Percentiles rank a stretch among this genome's conserved stretches.
phyloP scores from a whole-genome alignment of 2,113 vertebrate genomes.

The Kryptolebias marmoratus region DNA sequence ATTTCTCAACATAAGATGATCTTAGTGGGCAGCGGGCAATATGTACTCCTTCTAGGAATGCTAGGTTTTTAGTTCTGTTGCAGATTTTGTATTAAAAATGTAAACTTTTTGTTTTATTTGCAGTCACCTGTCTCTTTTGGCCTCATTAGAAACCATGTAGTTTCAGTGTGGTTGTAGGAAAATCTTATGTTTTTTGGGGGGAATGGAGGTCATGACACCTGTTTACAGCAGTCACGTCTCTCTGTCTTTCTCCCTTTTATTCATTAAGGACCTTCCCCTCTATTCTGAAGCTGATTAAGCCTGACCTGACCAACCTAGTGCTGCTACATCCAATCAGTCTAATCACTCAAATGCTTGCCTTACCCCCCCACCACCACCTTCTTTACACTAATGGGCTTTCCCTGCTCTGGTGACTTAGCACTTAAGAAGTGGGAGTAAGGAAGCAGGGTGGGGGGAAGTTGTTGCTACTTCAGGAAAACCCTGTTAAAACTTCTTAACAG shows the following conservation, averaged over 20 bases:
- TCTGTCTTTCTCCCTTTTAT: constrained; percentile 51
- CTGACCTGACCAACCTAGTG: constrained; percentile 79
- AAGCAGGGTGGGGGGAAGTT: constrained; percentile 57
- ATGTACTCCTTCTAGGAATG: too few species aligned
- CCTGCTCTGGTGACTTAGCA: constrained; percentile 81
- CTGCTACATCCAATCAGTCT: constrained; percentile 82
- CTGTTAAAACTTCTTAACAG: constrained; percentile 74
- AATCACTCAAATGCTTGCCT: constrained; percentile 77
- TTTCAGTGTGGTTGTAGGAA: constrained; percentile 15
- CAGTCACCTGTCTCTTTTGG: neutral
- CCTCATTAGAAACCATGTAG: constrained; percentile 44
- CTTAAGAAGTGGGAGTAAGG: constrained; percentile 72
- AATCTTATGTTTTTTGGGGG: constrained; percentile 35
- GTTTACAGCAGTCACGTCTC: constrained; percentile 41
- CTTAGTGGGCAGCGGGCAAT: too few species aligned
- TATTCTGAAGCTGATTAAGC: constrained; percentile 81
- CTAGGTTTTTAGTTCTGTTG: too few species aligned
- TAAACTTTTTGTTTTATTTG: too few species aligned
- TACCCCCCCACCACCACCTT: constrained; percentile 67
- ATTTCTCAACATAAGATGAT: too few species aligned
- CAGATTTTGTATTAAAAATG: too few species aligned
- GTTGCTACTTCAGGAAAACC: constrained; percentile 70
- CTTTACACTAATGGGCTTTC: constrained; percentile 83
- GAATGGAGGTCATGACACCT: constrained; percentile 22
- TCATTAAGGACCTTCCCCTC: constrained; percentile 66